These are phyloP conservation scores for Crotalus helleri DNA, from an alignment of 2,113 vertebrate species.

Conservation along the genomic window DNA sequence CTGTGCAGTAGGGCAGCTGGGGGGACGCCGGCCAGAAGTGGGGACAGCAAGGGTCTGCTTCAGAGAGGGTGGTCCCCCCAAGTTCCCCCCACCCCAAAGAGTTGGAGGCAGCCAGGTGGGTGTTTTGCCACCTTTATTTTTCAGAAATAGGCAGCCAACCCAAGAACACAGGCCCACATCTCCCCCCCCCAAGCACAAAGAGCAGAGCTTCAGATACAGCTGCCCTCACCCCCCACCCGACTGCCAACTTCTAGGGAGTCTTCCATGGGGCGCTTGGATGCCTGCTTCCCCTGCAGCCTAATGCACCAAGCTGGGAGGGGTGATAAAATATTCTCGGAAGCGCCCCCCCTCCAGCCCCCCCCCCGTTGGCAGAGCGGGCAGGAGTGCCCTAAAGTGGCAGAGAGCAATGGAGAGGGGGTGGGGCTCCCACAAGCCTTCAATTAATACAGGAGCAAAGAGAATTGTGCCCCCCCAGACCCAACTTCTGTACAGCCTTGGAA, in stretches of 20 bases:
- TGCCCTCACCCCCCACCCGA: not conserved
- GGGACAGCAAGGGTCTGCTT: not conserved
- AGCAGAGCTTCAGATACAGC: not conserved
- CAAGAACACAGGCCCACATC: not conserved
- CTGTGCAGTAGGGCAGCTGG: not conserved
- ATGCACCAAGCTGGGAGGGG: not conserved
- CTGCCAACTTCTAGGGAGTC: not conserved
- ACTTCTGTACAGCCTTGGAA: not conserved
- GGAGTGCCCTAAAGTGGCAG: slow-evolving; percentile 33
- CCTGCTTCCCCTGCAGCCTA: not conserved
- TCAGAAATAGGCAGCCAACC: not conserved
- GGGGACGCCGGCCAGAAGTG: no score
- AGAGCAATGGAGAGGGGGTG: not conserved
- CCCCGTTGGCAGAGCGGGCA: not conserved
- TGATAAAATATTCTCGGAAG: not conserved
- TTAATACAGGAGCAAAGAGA: not conserved
- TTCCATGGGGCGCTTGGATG: not conserved
- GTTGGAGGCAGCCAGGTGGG: not conserved
- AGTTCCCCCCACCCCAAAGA: not conserved
- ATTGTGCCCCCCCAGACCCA: not conserved
- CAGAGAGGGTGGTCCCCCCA: not conserved
- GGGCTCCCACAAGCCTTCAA: not conserved
- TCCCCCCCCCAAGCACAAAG: not conserved
- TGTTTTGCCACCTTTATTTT: not conserved
- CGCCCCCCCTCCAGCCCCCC: not conserved